Evolutionary conservation across 2,113 vertebrate genomes (phyloP).

Genomic region (Pungitius pungitius): DNA sequence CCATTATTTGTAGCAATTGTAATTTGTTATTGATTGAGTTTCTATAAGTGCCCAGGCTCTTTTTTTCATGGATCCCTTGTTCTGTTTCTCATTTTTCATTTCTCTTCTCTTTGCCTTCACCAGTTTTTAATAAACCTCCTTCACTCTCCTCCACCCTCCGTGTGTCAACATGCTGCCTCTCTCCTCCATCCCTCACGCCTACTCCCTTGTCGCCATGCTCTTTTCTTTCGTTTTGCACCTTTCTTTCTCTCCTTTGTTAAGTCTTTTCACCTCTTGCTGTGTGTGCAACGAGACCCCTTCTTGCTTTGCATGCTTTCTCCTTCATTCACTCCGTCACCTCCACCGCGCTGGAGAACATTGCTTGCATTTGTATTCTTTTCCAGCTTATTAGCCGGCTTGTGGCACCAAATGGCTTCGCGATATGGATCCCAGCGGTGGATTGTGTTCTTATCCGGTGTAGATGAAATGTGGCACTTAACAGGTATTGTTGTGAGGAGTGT

Average conservation of each 20-base stretch:
- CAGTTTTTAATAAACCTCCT: constrained; percentile 45
- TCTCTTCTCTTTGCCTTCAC: not conserved
- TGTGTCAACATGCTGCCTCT: constrained; percentile 12
- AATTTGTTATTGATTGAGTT: constrained; percentile 10
- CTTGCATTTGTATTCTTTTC: constrained; percentile 37
- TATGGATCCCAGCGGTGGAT: not conserved
- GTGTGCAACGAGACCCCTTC: not conserved
- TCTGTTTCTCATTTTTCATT: not conserved
- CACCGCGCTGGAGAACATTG: not conserved
- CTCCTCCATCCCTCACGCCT: constrained; percentile 10
- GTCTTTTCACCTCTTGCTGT: not conserved
- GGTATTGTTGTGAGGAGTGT: not conserved
- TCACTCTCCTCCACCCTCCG: constrained; percentile 22
- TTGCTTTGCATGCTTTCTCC: constrained; percentile 3
- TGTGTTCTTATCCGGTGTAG: not conserved
- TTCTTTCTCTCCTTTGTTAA: too few species aligned
- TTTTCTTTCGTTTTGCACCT: not conserved
- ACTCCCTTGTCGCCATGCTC: not conserved
- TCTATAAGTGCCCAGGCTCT: not conserved
- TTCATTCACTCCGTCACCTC: not conserved
- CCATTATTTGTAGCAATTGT: not conserved
- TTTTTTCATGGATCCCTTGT: not conserved
- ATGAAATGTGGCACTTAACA: constrained; percentile 4
- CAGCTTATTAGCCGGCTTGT: constrained; percentile 22
- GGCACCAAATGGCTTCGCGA: constrained; percentile 23